These are phyloP conservation scores for Vicugna pacos DNA, from an alignment of 2,113 vertebrate species.

Conservation along the genomic window DNA sequence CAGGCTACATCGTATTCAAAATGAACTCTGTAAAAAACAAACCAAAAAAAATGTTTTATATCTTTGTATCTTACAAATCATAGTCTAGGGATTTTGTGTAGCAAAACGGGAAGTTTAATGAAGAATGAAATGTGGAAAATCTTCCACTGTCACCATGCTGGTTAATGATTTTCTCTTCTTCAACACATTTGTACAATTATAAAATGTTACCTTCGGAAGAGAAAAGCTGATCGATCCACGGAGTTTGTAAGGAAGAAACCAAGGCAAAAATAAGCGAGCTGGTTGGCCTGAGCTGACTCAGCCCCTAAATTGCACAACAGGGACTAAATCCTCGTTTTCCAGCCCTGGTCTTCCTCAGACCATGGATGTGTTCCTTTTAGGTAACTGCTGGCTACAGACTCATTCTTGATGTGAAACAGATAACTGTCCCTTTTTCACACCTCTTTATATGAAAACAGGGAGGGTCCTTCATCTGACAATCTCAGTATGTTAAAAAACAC, in stretches of 20 bases:
- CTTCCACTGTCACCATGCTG: neutral
- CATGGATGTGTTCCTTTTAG: neutral
- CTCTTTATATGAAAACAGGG: neutral
- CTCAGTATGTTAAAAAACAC: neutral
- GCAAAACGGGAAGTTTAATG: neutral
- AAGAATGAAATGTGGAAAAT: conserved; percentile 19
- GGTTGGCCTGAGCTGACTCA: neutral
- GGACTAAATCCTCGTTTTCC: neutral
- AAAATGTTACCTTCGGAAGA: neutral
- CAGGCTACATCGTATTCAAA: neutral
- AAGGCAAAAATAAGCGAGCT: neutral
- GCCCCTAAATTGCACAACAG: neutral
- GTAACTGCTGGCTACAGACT: neutral
- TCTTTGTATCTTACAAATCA: neutral
- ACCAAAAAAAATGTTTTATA: neutral
- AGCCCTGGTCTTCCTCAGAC: neutral
- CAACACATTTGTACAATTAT: neutral
- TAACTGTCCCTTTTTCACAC: neutral
- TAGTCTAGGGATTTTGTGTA: neutral
- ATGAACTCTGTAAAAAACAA: neutral
- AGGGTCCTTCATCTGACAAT: neutral
- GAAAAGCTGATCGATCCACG: neutral
- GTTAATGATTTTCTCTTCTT: conserved; percentile 15
- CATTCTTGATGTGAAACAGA: neutral
- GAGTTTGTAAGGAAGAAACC: neutral